A percentile compares a stretch with the other conserved stretches of the same genome.
Conservation (phyloP, 2,888 invertebrate genomes). For the Flabesymbios commensalis region DNA sequence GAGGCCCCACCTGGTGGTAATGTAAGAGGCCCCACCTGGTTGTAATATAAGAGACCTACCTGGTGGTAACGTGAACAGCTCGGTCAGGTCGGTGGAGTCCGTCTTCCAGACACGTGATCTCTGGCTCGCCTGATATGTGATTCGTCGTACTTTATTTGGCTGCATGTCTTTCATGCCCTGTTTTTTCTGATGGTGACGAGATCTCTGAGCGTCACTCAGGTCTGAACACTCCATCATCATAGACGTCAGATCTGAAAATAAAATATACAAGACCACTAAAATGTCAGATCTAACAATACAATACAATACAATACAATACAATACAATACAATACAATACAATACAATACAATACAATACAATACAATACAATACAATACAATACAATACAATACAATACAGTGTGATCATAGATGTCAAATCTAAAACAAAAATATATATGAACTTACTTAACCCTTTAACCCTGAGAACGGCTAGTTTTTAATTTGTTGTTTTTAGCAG, state of each 20-base stretch:
- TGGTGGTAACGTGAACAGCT: slow-evolving; percentile 26
- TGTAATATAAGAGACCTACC: slow-evolving; percentile 20
- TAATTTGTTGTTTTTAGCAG: no score
- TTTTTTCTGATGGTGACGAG: slow-evolving; percentile 48
- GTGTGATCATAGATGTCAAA: no score
- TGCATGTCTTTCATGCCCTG: slow-evolving; percentile 45
- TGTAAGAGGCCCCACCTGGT: not conserved
- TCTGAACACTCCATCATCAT: slow-evolving; percentile 59
- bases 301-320: no score
- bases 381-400: no score
- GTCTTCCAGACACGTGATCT: slow-evolving; percentile 25
- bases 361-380: no score
- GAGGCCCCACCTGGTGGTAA: not conserved
- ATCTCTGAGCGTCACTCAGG: slow-evolving; percentile 48
- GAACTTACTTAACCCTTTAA: no score
- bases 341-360: no score
- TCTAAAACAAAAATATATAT: no score
- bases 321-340: no score
- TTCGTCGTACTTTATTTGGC: slow-evolving; percentile 9
- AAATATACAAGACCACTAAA: no score
- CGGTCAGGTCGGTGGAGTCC: slow-evolving; percentile 19
- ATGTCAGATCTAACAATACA: no score
- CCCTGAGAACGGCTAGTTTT: no score
- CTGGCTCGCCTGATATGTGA: slow-evolving; percentile 26
- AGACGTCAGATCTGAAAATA: slow-evolving; percentile 41